Evolutionary conservation across 2,797 vertebrate genomes (phyloP), one percentile per base, ranked within the genome.

Genomic region (Mormyrops attenuatus): DNA sequence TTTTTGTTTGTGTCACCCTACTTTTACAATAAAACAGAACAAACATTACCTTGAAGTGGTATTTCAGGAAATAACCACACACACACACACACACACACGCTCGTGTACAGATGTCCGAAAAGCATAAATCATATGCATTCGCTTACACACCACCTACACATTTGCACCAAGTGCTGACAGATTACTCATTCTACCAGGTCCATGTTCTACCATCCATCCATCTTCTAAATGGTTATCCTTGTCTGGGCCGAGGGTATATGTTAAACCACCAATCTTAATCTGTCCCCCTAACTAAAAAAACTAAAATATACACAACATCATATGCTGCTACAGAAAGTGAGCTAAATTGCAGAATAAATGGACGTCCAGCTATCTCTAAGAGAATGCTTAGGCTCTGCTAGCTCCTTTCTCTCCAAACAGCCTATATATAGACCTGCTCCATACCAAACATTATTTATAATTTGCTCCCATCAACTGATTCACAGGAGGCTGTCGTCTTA

Each of bases 121-220:
- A 41, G 73, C 38, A 17, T 80, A 41, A 80, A 80, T 41, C 57
- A 66, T 13, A 47, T 47, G 38, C 41, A 57, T 84, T 53, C 50
- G 5, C 80, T 88, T 57, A 80, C 60, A 89, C 87, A 55, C 73
- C 63, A 85, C 73, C 84, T 57, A 88, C 86, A 89, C 50, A 60
- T n/a, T 41, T 5, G 20, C 73, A 80, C 34, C 38, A 80, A 26
- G 15, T 34, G 38, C 38, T 20, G 26, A 49, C n/a, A 50, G n/a
- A 69, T 63, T 34, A 50, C 5, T 41, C 15, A 80, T 80, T 80
- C 38, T 44, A 47, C 17, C 38, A 47, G 38, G 44, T 49, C 17
- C 50, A 55, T 17, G 26, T 17, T 50, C 2, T 60, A 38, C 15
- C 38, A 44, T 44, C 3, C 15, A 38, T 34, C 13, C 77, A 44